Evolutionary conservation across 2,888 invertebrate genomes (phyloP).

Genomic region (Pristionchus exspectatus): DNA sequence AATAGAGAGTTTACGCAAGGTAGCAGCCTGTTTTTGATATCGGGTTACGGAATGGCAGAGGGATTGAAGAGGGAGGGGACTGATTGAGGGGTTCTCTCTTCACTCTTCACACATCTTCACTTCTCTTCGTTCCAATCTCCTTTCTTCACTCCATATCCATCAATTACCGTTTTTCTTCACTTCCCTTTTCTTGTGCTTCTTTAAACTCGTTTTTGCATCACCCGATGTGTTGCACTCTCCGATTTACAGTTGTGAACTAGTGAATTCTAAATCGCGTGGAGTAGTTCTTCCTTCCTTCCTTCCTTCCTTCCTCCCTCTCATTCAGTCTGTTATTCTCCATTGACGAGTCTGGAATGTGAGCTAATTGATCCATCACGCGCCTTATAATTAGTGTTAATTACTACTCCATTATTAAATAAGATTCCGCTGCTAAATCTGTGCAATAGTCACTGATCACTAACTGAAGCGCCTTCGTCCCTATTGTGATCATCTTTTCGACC

Average conservation of each 20-base stretch:
- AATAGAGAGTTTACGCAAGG: neutral
- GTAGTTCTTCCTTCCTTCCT: neutral
- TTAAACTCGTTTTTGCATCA: slow-evolving; percentile 10
- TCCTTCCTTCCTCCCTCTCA: neutral
- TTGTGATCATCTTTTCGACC: neutral
- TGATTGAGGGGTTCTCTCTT: slow-evolving; percentile 29
- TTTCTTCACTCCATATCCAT: slow-evolving; percentile 29
- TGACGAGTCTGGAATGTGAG: neutral
- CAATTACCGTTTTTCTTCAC: neutral
- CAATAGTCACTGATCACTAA: neutral
- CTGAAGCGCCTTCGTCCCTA: neutral
- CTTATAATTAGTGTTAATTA: slow-evolving; percentile 19
- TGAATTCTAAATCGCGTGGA: neutral
- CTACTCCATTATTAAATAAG: neutral
- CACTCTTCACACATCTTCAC: neutral
- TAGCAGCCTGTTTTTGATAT: neutral
- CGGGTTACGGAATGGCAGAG: neutral
- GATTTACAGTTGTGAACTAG: neutral
- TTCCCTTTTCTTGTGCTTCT: neutral
- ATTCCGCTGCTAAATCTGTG: neutral
- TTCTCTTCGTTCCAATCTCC: neutral
- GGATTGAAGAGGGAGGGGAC: neutral
- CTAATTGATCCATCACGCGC: slow-evolving; percentile 6
- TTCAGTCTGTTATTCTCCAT: neutral
- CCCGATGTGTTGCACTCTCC: neutral